Base-by-base conservation (phyloP, 2,113 vertebrate genomes). In the Pelodiscus sinensis region DNA sequence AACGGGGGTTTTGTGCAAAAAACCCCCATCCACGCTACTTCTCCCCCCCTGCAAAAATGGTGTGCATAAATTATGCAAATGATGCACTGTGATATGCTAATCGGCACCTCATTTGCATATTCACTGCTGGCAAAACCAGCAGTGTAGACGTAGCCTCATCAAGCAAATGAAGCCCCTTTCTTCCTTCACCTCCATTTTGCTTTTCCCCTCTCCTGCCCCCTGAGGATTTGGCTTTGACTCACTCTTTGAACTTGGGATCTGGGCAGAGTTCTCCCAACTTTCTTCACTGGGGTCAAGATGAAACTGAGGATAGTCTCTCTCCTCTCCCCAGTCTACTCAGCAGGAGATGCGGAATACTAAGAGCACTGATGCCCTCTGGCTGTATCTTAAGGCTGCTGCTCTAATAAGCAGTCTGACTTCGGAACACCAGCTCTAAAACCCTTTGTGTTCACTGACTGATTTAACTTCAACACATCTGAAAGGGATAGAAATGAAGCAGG, bases 111-210 rank as follows among this genome's bases (percentile, higher is more conserved):
- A 44, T 44, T 44, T 44, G 44, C 44, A 44, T 44, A 44, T 6
- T 44, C 44, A 44, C 44, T 44, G 44, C 44, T 44, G 44, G 44
- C 44, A 44, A 44, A 44, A 44, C 44, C 7, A 6, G 44, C 44
- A 44, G 44, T 5, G 44, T 44, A 44, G 44, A 44, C 44, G 44
- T 44, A 44, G 44, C 44, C 44, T 44, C 44, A 44, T 44, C 62
- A 65, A 31, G 62, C 14, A 95, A 95, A 95, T 68, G 91, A 82
- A 92, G 92, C 89, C 85, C 90, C 88, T 92, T 84, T 84, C 89
- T 95, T 86, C 77, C 92, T 65, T 65, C 29, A 80, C 90, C 9
- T 9, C 89, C 92, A 92, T 60, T 86, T 82, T 55, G n/a, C 73
- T 89, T 95, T 75, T 91, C 79, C 62, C 83, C 73, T 79, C 89